Evolutionary conservation across 2,888 invertebrate genomes (phyloP), one percentile per base, ranked within the genome.

Genomic region (Napeogenes inachia): DNA sequence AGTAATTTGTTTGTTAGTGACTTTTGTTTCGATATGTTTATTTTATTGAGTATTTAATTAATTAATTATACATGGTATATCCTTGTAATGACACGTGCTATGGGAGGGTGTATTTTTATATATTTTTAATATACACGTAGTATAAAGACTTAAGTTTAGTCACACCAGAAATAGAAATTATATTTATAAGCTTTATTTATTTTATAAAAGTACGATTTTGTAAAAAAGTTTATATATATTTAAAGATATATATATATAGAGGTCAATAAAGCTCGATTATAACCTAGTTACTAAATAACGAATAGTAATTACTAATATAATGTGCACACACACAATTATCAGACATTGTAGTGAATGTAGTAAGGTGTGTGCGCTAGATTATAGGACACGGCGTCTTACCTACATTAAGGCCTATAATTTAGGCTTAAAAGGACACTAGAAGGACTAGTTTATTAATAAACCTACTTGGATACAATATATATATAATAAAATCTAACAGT

Each of bases 1-100:
- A 64, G 71, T 65, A 66, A 70, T 68, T 56, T 57, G 55, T 61
- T 64, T 68, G 46, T 46, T 57, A 57, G 56, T 54, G 53, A 58
- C 38, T 35, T 59, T 67, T 62, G 57, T 67, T 63, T 53, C 3
- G 35, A 50, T 56, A 55, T 61, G 57, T 61, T 45, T 61, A 56
- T 42, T 47, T 57, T 50, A 42, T 12, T 45, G 54, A 30, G 57
- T 21, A 59, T 54, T 50, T 55, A 42, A 55, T 45, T 57, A 55
- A 60, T 55, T 47, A 55, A 38, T 46, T 30, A 30, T 50, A 50
- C 4, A 10, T 10, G 5, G 12, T 42, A 42, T 42, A 42, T 42
- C 42, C 42, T 42, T 42, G 42, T 10, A 42, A 10, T 10, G 35
- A 35, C 21, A 21, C 21, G 21, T 21, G 21, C 21, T 21, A 21